phyloP scores from a whole-genome alignment of 2,888 invertebrate genomes.

The Ennomos fuscantarius region DNA sequence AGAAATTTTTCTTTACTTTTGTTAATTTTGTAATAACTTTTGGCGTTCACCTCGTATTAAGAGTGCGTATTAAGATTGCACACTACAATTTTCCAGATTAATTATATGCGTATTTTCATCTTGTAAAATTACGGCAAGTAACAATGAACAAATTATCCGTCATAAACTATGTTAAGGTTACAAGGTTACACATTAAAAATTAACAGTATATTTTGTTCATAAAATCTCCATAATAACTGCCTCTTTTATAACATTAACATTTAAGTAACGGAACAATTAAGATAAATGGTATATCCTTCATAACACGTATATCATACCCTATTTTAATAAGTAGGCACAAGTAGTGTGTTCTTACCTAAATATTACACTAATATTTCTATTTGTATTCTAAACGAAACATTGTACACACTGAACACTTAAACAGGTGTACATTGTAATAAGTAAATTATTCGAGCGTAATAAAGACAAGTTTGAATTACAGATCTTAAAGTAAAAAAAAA shows the following conservation, averaged over 20 bases:
- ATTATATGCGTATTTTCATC: slow-evolving; percentile 26
- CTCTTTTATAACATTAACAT: slow-evolving; percentile 4
- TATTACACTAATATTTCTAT: slow-evolving; percentile 5
- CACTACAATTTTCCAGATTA: not conserved
- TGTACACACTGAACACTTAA: slow-evolving; percentile 11
- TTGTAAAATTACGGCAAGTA: slow-evolving; percentile 35
- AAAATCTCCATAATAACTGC: slow-evolving; percentile 17
- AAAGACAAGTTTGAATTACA: not conserved
- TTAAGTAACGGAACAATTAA: slow-evolving; percentile 6
- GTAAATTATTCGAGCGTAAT: slow-evolving; percentile 11
- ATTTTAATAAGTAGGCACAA: slow-evolving; percentile 33
- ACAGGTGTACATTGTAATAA: slow-evolving; percentile 14
- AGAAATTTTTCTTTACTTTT: no score
- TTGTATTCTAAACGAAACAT: slow-evolving; percentile 10
- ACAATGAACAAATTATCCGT: slow-evolving; percentile 28
- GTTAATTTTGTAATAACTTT: no score
- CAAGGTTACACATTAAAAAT: slow-evolving; percentile 15
- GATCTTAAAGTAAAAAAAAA: not conserved
- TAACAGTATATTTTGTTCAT: slow-evolving; percentile 27
- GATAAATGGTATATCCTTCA: slow-evolving; percentile 3
- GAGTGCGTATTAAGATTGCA: no score
- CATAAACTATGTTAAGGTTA: slow-evolving; percentile 4
- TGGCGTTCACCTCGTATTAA: no score
- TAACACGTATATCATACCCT: slow-evolving; percentile 18
- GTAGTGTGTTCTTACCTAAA: slow-evolving; percentile 32